A percentile compares a stretch with the other conserved stretches of the same genome.
phyloP scores from a whole-genome alignment of 1,140 invertebrate genomes.

The Heliconius congener region DNA sequence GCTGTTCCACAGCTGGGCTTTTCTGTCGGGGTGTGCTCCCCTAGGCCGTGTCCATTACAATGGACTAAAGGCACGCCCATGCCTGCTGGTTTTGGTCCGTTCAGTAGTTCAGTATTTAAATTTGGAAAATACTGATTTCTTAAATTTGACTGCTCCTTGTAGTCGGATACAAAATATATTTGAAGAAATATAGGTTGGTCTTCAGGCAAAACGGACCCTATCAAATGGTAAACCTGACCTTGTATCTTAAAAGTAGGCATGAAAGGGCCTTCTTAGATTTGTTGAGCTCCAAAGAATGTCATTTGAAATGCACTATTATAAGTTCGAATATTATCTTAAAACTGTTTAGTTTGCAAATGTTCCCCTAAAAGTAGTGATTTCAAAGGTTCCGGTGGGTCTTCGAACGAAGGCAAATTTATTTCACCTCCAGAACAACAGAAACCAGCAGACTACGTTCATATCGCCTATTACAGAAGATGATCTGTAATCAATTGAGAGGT shows the following conservation, averaged over 20 bases:
- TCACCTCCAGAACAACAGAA: too few relatives aligned
- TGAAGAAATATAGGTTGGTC: constrained; percentile 37
- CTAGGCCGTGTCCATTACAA: too few relatives aligned
- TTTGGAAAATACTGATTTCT: constrained; percentile 29
- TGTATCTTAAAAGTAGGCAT: constrained; percentile 35
- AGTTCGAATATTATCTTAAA: background rate
- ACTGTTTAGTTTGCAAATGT: background rate
- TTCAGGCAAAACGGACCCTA: background rate
- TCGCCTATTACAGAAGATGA: too few relatives aligned
- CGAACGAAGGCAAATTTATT: too few relatives aligned
- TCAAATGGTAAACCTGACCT: constrained; percentile 25
- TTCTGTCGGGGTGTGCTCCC: too few relatives aligned
- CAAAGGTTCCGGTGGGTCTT: too few relatives aligned
- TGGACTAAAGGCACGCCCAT: too few relatives aligned
- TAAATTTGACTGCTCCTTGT: constrained; percentile 29
- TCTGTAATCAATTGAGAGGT: too few relatives aligned
- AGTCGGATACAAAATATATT: constrained; percentile 46
- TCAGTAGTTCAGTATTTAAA: constrained; percentile 15
- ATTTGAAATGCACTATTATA: constrained; percentile 20
- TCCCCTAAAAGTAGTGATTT: too few relatives aligned
- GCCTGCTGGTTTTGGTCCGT: too few relatives aligned
- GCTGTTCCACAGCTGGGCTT: too few relatives aligned
- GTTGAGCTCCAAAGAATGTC: constrained; percentile 23
- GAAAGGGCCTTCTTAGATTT: constrained; percentile 7
- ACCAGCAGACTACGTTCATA: too few relatives aligned